phyloP scores from a whole-genome alignment of 2,888 invertebrate species.

The Tipula helvola region DNA sequence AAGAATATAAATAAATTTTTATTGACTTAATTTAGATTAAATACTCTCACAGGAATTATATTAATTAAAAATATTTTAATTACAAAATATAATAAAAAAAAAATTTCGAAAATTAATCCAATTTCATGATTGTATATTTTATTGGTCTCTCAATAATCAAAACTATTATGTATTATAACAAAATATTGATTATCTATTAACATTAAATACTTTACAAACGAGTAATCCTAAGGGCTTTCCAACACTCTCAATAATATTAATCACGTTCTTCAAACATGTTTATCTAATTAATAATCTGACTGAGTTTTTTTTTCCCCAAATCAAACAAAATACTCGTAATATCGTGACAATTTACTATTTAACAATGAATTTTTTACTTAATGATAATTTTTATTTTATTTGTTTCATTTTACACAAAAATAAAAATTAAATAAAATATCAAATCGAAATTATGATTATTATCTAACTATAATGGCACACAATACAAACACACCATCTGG shows the following conservation, averaged over 20 bases:
- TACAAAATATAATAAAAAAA: neutral
- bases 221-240: neutral
- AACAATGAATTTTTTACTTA: neutral
- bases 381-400: neutral
- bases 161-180: neutral
- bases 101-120: neutral
- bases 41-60: neutral
- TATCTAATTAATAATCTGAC: neutral
- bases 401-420: neutral
- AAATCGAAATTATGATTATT: neutral
- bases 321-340: neutral
- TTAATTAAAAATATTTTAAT: neutral
- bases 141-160: neutral
- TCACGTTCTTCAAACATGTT: neutral
- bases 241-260: neutral
- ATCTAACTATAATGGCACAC: neutral
- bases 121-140: neutral
- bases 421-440: neutral
- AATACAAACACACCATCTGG: neutral
- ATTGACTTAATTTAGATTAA: conserved; percentile 4
- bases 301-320: neutral
- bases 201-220: neutral
- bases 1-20: neutral
- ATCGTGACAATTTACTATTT: neutral
- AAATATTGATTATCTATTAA: neutral